Evolutionary conservation across 2,113 vertebrate genomes (phyloP).

Genomic region (Bungarus multicinctus): DNA sequence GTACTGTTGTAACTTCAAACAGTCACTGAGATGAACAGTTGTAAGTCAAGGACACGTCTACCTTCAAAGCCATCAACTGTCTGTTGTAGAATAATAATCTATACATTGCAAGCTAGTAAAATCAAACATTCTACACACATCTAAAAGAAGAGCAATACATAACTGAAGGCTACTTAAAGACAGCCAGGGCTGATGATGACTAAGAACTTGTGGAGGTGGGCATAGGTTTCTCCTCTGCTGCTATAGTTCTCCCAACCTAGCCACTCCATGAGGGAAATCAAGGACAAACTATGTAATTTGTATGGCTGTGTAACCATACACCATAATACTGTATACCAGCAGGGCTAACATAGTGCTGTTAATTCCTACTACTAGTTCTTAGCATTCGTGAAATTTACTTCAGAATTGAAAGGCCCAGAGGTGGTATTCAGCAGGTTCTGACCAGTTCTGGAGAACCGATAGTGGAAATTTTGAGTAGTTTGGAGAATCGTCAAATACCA

Average conservation of each 20-base stretch:
- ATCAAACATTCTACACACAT: background rate
- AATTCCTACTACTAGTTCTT: too few species aligned
- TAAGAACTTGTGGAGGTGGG: background rate
- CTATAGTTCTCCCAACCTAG: background rate
- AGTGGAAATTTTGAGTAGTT: too few species aligned
- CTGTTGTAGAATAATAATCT: background rate
- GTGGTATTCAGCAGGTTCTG: too few species aligned
- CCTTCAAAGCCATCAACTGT: background rate
- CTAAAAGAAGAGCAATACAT: background rate
- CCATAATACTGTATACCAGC: too few species aligned
- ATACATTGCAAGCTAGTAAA: background rate
- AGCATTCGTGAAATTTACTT: too few species aligned
- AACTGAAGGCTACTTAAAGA: background rate
- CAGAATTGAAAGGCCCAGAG: too few species aligned
- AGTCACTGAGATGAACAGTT: background rate
- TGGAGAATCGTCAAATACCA: too few species aligned
- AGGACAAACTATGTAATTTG: too few species aligned
- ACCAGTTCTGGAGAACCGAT: too few species aligned
- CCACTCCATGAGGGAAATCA: background rate
- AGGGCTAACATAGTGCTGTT: too few species aligned
- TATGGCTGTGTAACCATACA: too few species aligned
- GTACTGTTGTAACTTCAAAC: background rate
- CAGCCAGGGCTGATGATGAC: background rate
- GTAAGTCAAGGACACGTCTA: background rate
- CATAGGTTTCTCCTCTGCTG: background rate